Conservation (phyloP, 92 coral and sea anemone species). For the Epizoanthus ramosus region DNA sequence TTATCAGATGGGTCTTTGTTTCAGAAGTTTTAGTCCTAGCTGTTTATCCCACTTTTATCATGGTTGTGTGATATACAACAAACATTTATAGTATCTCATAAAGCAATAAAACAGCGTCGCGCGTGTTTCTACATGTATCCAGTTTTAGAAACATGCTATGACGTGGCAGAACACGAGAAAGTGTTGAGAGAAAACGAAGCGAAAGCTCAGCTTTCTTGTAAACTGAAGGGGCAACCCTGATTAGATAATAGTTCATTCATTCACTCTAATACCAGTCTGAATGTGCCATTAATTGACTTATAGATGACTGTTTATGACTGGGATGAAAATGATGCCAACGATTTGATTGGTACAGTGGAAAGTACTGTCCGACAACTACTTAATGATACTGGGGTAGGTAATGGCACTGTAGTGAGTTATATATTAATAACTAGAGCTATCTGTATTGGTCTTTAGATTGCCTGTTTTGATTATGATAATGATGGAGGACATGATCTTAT, state of each 20-base stretch:
- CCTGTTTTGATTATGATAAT: slow-evolving; percentile 84
- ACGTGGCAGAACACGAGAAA: too few relatives aligned
- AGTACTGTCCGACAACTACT: slow-evolving; percentile 72
- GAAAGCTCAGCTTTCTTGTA: too few relatives aligned
- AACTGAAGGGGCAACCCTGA: too few relatives aligned
- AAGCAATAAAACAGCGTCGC: too few relatives aligned
- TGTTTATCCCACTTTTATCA: too few relatives aligned
- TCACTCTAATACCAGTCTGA: neutral
- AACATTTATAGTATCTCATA: too few relatives aligned
- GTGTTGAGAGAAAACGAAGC: too few relatives aligned
- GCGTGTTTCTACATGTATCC: too few relatives aligned
- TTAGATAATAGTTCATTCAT: too few relatives aligned
- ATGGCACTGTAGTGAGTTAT: neutral
- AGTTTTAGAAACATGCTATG: too few relatives aligned
- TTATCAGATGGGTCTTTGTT: neutral
- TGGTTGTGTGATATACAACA: too few relatives aligned
- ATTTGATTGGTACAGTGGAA: slow-evolving; percentile 88
- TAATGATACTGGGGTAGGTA: slow-evolving; percentile 89
- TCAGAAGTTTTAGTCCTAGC: too few relatives aligned
- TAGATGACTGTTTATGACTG: slow-evolving; percentile 89
- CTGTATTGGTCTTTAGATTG: slow-evolving; percentile 63
- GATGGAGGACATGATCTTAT: slow-evolving; percentile 90
- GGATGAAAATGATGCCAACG: slow-evolving; percentile 91
- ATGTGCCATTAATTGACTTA: neutral
- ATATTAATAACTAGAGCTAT: slow-evolving; percentile 13